Conservation (phyloP, 2,888 invertebrate genomes). For the Bruchidius siliquastri region DNA sequence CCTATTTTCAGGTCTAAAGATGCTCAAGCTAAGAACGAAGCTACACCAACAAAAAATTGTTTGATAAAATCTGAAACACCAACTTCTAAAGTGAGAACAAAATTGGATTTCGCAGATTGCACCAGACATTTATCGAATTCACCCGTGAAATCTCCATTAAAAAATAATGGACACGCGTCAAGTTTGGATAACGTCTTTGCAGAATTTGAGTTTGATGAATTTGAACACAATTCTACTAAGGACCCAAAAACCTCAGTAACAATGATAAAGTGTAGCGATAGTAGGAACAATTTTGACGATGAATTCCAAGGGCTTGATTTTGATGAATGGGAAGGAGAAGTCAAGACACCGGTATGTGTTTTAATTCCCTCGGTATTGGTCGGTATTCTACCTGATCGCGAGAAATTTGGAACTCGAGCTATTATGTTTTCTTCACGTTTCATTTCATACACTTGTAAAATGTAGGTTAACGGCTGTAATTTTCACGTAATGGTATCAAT, state of each 20-base stretch:
- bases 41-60: conserved; percentile 32
- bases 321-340: conserved; percentile 17
- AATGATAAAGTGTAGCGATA: background rate
- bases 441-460: too few species aligned
- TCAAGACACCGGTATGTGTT: background rate
- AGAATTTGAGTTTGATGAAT: background rate
- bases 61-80: conserved; percentile 13
- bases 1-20: conserved; percentile 26
- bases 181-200: background rate
- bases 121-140: background rate
- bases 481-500: too few species aligned
- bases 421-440: too few species aligned
- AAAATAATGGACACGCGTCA: background rate
- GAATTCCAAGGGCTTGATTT: conserved; percentile 8
- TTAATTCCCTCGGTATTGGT: too few species aligned
- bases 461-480: too few species aligned
- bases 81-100: conserved; percentile 30
- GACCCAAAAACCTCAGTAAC: background rate
- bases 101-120: conserved; percentile 29
- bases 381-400: too few species aligned
- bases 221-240: background rate
- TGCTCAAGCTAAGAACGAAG: conserved; percentile 35
- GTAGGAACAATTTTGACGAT: background rate
- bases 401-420: too few species aligned
- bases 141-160: background rate